phyloP scores from a whole-genome alignment of 1,140 invertebrate genomes.

The Drosophila azteca region DNA sequence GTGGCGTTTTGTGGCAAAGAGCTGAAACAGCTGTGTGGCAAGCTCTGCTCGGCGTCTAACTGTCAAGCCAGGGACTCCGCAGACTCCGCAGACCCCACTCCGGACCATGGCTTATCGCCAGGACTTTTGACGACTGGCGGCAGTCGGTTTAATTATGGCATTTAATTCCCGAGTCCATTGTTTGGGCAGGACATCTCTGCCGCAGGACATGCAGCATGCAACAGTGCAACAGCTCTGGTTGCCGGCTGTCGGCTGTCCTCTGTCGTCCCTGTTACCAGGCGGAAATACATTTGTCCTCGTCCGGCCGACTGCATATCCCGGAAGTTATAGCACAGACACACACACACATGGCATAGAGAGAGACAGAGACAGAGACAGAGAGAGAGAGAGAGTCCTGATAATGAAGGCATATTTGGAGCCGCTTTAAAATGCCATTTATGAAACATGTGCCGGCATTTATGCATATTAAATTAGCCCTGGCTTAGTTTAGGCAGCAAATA shows the following conservation, averaged over 20 bases:
- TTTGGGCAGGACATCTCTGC: conserved; percentile 25
- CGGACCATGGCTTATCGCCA: conserved; percentile 53
- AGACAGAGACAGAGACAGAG: not conserved
- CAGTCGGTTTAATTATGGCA: conserved; percentile 66
- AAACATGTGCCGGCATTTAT: conserved; percentile 81
- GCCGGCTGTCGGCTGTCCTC: not conserved
- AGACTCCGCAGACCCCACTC: not conserved
- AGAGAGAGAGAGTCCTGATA: conserved; percentile 39
- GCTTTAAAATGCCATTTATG: conserved; percentile 81
- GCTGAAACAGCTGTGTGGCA: conserved; percentile 60
- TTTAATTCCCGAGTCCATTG: conserved; percentile 62
- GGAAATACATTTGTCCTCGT: conserved; percentile 41
- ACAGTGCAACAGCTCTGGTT: conserved; percentile 73
- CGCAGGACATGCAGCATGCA: conserved; percentile 57
- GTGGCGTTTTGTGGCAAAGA: conserved; percentile 58
- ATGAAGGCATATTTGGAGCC: conserved; percentile 69
- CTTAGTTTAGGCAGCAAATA: conserved; percentile 61
- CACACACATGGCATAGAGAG: not conserved
- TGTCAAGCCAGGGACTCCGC: conserved; percentile 6
- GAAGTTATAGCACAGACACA: conserved; percentile 50
- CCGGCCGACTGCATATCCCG: conserved; percentile 38
- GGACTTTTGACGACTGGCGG: conserved; percentile 41
- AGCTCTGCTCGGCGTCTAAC: conserved; percentile 50
- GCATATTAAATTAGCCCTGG: conserved; percentile 76
- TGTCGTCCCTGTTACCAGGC: conserved; percentile 3